phyloP scores from a whole-genome alignment of 2,797 vertebrate genomes.

The Anomalospiza imberbis region DNA sequence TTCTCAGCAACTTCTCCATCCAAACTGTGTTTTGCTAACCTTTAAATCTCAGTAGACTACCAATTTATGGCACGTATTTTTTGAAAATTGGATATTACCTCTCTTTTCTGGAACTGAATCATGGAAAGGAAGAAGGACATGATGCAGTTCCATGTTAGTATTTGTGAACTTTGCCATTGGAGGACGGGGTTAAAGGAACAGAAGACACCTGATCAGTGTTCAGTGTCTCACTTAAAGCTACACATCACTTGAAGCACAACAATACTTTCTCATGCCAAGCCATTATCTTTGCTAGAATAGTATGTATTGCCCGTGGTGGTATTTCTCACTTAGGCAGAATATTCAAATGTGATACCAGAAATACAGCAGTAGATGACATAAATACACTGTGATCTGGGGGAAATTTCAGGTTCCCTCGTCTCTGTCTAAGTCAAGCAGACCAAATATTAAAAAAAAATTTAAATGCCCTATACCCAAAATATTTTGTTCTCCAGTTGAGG shows the following conservation, averaged over 20 bases:
- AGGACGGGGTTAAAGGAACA: background rate
- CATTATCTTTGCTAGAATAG: background rate
- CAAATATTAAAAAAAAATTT: background rate
- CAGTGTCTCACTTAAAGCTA: background rate
- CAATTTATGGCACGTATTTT: background rate
- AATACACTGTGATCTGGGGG: background rate
- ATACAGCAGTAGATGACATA: constrained; percentile 44
- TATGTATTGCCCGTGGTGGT: background rate
- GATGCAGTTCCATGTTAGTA: background rate
- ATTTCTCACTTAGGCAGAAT: background rate
- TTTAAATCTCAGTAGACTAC: background rate
- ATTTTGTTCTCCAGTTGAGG: background rate
- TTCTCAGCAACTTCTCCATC: background rate
- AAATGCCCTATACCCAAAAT: background rate
- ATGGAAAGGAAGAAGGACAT: background rate
- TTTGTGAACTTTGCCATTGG: background rate
- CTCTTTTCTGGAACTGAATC: background rate
- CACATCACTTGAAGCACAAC: background rate
- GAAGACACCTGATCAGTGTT: background rate
- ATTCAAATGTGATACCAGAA: constrained; percentile 31
- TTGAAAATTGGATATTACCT: background rate
- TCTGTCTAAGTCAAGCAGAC: background rate
- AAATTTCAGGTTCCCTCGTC: background rate
- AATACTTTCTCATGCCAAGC: background rate
- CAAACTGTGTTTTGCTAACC: background rate